Evolutionary conservation across 2,113 vertebrate species (phyloP), one percentile per base, ranked within the genome.

Genomic region (Nanger granti): DNA sequence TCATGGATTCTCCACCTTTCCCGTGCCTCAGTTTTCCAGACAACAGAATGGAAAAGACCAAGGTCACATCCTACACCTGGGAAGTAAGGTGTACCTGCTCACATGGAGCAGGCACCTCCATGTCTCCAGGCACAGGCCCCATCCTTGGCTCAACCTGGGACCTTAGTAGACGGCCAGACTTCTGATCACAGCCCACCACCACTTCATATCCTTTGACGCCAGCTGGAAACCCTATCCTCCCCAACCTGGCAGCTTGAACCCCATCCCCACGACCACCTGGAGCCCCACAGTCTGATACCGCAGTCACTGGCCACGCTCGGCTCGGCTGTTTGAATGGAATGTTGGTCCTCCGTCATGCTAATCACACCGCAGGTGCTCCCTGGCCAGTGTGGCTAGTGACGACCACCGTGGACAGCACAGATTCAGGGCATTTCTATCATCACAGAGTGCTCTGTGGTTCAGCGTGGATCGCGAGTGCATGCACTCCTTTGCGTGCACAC

Each of bases 21-120:
- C 80, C 3, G 1, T 20, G 64, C 49, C 87, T 97, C 41, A 8
- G 3, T 89, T 96, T 97, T 89, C 60, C 60, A 91, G 82, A 52
- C 41, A 76, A 85, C 52, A 41, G 73, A 49, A 87, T 44, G 59
- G 88, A 89, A 83, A 91, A 95, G 91, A 94, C 52, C 59, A 92
- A 93, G 57, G 64, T 96, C 31, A 24, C 24, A 17, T 47, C 73
- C 55, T 44, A 59, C 22, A 76, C 59, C 57, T 88, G 29, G 62
- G 52, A 44, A 91, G 86, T 66, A 85, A 88, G 54, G 54, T 83
- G 8, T 18, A 14, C 82, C 20, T 29, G 62, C n/a, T 85, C n/a
- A 11, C 7, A 3, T 1, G 52, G 28, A 85, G 31, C 76, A 69
- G 82, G 92, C 4, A 92, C 37, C 80, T 57, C 6, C 1, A 13